These are phyloP conservation scores for Pelecanoides urinatrix DNA, from an alignment of 2,113 vertebrate species.

Conservation along the genomic window DNA sequence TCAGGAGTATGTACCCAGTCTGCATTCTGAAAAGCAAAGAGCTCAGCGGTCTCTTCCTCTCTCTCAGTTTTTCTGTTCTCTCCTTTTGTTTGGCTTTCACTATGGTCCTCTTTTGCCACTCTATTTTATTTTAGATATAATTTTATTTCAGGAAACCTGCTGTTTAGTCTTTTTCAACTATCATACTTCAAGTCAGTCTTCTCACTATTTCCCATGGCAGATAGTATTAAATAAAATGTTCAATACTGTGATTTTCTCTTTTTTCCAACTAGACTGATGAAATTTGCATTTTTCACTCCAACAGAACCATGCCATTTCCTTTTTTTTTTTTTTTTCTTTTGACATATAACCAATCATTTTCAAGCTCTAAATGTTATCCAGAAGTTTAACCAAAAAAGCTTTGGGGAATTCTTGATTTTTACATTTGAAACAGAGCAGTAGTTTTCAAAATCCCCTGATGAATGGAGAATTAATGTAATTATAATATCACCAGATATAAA, in stretches of 20 bases:
- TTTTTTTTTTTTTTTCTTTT: not conserved
- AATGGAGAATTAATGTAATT: constrained; percentile 27
- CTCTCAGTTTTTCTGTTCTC: not conserved
- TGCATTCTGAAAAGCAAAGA: not conserved
- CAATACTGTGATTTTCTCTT: not conserved
- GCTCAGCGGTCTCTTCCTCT: not conserved
- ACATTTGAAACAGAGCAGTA: constrained; percentile 6
- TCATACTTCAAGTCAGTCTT: not conserved
- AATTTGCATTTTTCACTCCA: not conserved
- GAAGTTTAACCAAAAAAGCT: not conserved
- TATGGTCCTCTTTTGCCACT: constrained; percentile 10
- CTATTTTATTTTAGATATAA: not conserved
- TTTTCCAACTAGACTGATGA: not conserved
- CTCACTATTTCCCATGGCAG: not conserved
- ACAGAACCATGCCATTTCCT: not conserved
- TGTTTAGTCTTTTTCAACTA: not conserved
- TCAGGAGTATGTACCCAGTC: not conserved
- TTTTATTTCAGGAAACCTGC: constrained; percentile 21
- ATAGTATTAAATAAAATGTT: constrained; percentile 33
- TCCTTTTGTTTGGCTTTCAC: constrained; percentile 39
- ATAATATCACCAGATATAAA: not conserved
- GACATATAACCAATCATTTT: not conserved
- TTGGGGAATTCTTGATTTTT: constrained; percentile 17
- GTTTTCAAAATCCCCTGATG: not conserved
- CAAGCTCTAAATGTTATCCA: not conserved